A percentile compares a stretch with the other conserved stretches of the same genome.
Evolutionary conservation across 2,797 vertebrate species (phyloP).

Genomic region (Sebastes minor): DNA sequence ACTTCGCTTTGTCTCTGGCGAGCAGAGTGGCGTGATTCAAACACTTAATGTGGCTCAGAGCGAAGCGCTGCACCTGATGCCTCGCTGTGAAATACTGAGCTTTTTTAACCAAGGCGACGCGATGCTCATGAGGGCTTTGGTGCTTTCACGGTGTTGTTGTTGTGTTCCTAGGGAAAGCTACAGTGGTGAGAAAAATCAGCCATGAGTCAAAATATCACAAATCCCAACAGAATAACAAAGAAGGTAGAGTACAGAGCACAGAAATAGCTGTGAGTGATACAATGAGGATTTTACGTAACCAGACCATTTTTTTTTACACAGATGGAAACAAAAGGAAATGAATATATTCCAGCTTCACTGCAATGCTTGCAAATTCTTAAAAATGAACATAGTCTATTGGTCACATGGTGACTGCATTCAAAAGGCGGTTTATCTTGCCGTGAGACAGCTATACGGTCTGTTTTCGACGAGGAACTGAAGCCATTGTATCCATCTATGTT

Average conservation of each 20-base stretch:
- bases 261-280: conserved; percentile 6
- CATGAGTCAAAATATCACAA: conserved; percentile 10
- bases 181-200: conserved; percentile 10
- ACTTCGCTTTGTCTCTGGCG: conserved; percentile 39
- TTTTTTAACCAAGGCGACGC: neutral
- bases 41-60: conserved; percentile 44
- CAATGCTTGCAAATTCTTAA: neutral
- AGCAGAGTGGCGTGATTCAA: conserved; percentile 45
- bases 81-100: conserved; percentile 18
- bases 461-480: rapidly evolving
- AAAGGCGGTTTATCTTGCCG: neutral
- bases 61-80: conserved; percentile 58
- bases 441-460: no score
- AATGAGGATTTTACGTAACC: conserved; percentile 9
- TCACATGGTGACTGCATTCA: neutral
- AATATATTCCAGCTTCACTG: neutral
- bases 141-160: neutral
- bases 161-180: conserved; percentile 6
- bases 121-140: conserved; percentile 22
- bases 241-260: neutral
- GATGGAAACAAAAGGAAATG: neutral
- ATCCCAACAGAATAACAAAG: neutral
- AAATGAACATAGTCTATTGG: neutral
- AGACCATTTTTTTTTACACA: neutral
- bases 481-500: no score